Base-by-base conservation (phyloP, 2,797 vertebrate species). In the Dromococcyx pavoninus region DNA sequence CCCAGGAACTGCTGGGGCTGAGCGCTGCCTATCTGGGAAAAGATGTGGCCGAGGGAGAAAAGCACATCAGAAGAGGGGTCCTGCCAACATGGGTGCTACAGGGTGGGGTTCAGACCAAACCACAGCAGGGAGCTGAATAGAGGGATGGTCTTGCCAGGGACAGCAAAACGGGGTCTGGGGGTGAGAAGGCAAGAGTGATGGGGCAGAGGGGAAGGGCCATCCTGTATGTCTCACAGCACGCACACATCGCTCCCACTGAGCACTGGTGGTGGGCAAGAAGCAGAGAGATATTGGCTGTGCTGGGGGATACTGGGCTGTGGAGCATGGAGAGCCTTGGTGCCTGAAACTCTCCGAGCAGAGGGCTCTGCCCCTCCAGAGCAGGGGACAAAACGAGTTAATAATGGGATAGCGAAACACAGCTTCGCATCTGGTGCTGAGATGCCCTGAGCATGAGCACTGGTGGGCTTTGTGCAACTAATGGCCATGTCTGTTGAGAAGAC, bases 381-480 rank as follows among this genome's bases (percentile, higher is more conserved):
- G n/a, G 0, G 17, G 19, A 62, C 24, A 57, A 35, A 67, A 39
- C 0, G 32, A 56, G 21, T 16, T 72, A 39, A 18, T 1, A 22
- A 32, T 4, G 28, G 41, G 7, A 51, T 51, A 33, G 70, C 37
- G 48, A 57, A 72, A 25, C 41, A 16, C 53, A 39, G 2, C 85
- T 82, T 33, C 14, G 76, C 66, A 87, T 57, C 61, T 70, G 71
- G 56, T 28, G 61, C 83, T 27, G 83, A 82, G 85, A 56, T 82
- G 75, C 41, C 61, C 41, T 0, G 4, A 73, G 76, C 11, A 1
- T 0, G 33, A 53, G 70, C 61, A 39, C 75, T 58, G 71, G 23
- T 77, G 81, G 77, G 41, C 37, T 93, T 72, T 67, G 44, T 37
- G 64, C 72, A 22, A 16, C 76, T 83, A 60, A 65, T 83, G 85